Conservation (phyloP, 2,888 invertebrate genomes). For the Kuschelorhynchus macadamiae region DNA sequence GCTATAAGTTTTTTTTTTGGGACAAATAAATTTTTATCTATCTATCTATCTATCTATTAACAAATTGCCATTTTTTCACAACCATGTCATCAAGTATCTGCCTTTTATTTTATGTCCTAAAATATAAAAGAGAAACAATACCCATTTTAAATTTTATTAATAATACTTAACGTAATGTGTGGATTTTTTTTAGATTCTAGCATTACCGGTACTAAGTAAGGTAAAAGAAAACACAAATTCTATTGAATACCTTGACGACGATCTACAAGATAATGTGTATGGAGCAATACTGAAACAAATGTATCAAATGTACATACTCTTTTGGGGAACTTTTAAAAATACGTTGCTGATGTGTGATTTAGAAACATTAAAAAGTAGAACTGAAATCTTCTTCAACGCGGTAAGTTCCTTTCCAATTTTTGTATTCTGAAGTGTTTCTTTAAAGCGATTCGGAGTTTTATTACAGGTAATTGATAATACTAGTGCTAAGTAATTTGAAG, state of each 20-base stretch:
- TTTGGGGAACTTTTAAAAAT: constrained; percentile 82
- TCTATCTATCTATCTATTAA: too few species aligned
- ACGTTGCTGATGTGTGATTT: constrained; percentile 73
- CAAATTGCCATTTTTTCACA: too few species aligned
- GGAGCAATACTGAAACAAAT: constrained; percentile 80
- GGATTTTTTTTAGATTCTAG: constrained; percentile 77
- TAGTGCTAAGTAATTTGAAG: too few species aligned
- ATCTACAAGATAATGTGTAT: constrained; percentile 84
- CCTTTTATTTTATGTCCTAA: too few species aligned
- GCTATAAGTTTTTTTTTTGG: too few species aligned
- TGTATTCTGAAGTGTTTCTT: background rate
- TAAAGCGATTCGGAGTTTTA: too few species aligned
- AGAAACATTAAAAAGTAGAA: constrained; percentile 76
- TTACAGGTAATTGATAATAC: too few species aligned
- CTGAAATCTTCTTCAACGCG: constrained; percentile 84
- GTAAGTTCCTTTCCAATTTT: constrained; percentile 73
- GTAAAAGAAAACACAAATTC: constrained; percentile 79
- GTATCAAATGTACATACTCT: constrained; percentile 89
- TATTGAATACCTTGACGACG: constrained; percentile 84
- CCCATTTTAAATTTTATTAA: too few species aligned
- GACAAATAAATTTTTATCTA: too few species aligned
- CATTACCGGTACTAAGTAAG: constrained; percentile 81
- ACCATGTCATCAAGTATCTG: too few species aligned
- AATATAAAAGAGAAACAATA: too few species aligned
- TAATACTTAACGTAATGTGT: too few species aligned